Conservation (phyloP, 2,113 vertebrate species). For the Hyperoodon ampullatus region DNA sequence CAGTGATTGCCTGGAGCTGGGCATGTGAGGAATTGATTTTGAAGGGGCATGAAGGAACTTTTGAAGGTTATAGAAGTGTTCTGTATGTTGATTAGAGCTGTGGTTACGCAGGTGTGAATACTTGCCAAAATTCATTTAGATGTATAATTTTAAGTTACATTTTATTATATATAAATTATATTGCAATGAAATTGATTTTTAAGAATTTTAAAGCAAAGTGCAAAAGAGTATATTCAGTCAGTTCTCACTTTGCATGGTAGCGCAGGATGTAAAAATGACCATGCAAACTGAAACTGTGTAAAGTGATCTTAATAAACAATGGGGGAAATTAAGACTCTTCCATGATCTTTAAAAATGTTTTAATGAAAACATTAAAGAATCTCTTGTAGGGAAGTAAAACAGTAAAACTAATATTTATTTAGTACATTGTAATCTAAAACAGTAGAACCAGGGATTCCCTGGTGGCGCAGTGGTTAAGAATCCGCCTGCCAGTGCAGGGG, state of each 20-base stretch:
- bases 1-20: neutral
- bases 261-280: neutral
- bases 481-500: no score
- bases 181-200: constrained; percentile 16
- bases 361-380: no score
- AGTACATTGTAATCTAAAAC: no score
- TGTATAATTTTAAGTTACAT: neutral
- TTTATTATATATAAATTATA: constrained; percentile 39
- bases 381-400: no score
- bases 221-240: neutral
- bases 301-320: no score
- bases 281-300: no score
- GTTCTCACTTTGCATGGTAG: neutral
- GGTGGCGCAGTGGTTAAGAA: no score
- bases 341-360: no score
- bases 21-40: neutral
- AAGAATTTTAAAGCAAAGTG: neutral
- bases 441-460: no score
- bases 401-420: no score
- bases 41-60: neutral
- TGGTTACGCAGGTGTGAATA: constrained; percentile 47
- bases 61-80: constrained; percentile 44
- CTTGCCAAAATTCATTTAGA: neutral
- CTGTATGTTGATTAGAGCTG: neutral
- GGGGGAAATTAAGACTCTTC: no score